These are phyloP conservation scores for Crotalus horridus DNA, from an alignment of 2,113 vertebrate species.

Conservation along the genomic window DNA sequence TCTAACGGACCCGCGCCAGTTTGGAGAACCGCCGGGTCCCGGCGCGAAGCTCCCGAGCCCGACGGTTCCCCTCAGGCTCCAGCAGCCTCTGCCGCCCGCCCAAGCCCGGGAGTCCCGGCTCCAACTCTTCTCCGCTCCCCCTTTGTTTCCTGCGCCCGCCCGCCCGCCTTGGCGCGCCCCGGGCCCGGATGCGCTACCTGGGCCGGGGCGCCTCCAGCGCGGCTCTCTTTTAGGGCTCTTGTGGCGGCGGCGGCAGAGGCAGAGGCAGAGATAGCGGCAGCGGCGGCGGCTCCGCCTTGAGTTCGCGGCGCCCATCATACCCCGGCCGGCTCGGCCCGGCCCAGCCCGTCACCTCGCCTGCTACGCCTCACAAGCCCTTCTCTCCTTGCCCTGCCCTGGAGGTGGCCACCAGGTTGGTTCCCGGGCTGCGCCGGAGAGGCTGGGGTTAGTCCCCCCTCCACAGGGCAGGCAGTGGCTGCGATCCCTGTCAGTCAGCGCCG, in stretches of 20 bases:
- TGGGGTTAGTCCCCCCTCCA: slow-evolving; percentile 29
- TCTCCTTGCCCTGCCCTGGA: slow-evolving; percentile 15
- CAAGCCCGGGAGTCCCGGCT: background rate
- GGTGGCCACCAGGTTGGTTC: slow-evolving; percentile 27
- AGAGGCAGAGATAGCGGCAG: background rate
- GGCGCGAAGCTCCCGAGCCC: background rate
- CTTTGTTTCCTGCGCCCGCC: slow-evolving; percentile 9
- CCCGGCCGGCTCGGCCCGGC: background rate
- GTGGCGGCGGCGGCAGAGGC: background rate
- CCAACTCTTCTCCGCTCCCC: background rate
- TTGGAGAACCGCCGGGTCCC: background rate
- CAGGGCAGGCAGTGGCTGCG: slow-evolving; percentile 27
- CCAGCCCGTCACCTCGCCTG: background rate
- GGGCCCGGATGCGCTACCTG: slow-evolving; percentile 20
- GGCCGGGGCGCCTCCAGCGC: slow-evolving; percentile 12
- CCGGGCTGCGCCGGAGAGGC: slow-evolving; percentile 32
- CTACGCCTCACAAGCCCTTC: background rate
- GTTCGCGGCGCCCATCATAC: slow-evolving; percentile 12
- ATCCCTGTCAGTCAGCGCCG: slow-evolving; percentile 28
- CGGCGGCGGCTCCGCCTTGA: background rate
- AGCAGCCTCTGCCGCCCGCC: background rate
- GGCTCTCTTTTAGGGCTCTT: background rate
- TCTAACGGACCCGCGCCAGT: background rate
- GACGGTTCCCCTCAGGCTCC: background rate
- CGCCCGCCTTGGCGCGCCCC: background rate